A percentile compares a stretch with the other conserved stretches of the same genome.
phyloP scores from a whole-genome alignment of 2,113 vertebrate genomes.

The Regulus satrapa region DNA sequence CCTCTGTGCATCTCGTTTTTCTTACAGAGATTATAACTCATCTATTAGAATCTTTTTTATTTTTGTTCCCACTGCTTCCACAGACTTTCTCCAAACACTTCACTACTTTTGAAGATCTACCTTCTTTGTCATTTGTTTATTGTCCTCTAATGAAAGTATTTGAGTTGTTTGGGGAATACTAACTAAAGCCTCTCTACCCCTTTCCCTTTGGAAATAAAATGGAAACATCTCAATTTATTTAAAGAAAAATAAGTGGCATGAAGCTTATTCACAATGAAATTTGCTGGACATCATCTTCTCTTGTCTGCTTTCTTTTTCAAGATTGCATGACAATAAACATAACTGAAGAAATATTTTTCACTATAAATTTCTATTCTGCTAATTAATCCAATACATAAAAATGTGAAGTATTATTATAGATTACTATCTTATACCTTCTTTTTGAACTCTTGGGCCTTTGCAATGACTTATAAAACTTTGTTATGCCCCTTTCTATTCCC shows the following conservation, averaged over 20 bases:
- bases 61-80: conserved; percentile 32
- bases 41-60: not conserved
- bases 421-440: not conserved
- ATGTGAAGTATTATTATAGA: not conserved
- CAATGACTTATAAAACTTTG: not conserved
- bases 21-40: conserved; percentile 21
- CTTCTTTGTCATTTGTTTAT: conserved; percentile 6
- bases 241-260: not conserved
- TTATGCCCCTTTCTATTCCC: not conserved
- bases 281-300: not conserved
- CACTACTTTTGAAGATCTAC: not conserved
- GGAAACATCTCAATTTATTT: not conserved
- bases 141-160: not conserved
- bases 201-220: not conserved
- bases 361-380: not conserved
- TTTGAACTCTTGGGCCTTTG: not conserved
- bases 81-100: conserved; percentile 7
- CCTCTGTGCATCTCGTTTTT: not conserved
- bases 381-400: not conserved
- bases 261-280: not conserved
- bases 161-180: not conserved
- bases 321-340: not conserved
- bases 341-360: not conserved
- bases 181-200: not conserved
- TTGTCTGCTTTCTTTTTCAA: not conserved